Percentiles rank a stretch among this genome's conserved stretches.
These are phyloP conservation scores for Balanococcus diminutus DNA, from an alignment of 2,888 invertebrate species.

Conservation along the genomic window DNA sequence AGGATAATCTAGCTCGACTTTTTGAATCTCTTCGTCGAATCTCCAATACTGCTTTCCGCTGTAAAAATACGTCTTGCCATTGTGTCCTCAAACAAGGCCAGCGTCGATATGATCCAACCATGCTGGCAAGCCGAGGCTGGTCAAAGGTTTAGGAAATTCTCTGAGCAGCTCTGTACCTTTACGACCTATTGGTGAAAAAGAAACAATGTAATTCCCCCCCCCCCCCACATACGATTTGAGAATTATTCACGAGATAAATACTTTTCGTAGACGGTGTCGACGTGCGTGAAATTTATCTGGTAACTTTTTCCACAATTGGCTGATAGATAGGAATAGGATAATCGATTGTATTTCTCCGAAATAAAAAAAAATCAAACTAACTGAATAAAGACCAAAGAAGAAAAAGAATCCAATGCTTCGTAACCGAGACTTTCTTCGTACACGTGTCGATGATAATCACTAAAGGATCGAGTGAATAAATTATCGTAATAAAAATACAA, in stretches of 20 bases:
- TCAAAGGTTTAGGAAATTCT: conserved; percentile 79
- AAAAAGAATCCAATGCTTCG: too few species aligned
- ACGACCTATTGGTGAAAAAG: conserved; percentile 66
- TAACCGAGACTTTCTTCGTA: too few species aligned
- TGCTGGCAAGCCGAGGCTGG: conserved; percentile 77
- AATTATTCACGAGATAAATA: too few species aligned
- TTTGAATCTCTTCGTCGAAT: conserved; percentile 78
- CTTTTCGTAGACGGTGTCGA: conserved; percentile 94
- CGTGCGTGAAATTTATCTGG: conserved; percentile 78
- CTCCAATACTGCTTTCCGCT: conserved; percentile 86
- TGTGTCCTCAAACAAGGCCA: conserved; percentile 93
- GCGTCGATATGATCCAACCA: conserved; percentile 83
- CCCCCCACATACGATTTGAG: too few species aligned
- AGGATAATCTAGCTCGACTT: conserved; percentile 91
- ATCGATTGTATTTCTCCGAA: too few species aligned
- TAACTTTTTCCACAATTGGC: conserved; percentile 79
- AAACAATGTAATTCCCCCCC: too few species aligned
- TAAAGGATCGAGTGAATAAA: too few species aligned
- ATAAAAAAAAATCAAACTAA: too few species aligned
- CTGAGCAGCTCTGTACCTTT: conserved; percentile 73
- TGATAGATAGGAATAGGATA: too few species aligned
- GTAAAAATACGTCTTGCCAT: conserved; percentile 89
- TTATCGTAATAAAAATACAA: too few species aligned
- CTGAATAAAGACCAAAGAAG: too few species aligned
- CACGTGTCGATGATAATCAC: too few species aligned